Base-by-base conservation (phyloP, 92 coral and sea anemone genomes). In the Siderastrea radians region DNA sequence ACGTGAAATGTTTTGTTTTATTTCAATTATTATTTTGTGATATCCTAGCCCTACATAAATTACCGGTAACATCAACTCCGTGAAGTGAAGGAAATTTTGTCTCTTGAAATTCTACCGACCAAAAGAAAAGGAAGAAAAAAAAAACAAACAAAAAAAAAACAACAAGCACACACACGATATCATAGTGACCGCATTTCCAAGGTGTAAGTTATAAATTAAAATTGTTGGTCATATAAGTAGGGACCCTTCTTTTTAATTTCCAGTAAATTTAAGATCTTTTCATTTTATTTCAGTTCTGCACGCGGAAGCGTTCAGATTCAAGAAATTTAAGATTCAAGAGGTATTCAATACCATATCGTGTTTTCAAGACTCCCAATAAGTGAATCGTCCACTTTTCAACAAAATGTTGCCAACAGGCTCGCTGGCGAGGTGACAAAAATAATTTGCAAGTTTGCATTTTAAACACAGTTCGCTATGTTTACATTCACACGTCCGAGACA, bases 401-500 rank as follows among this genome's bases (percentile, higher is more conserved):
- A 83, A 49, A 49, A 59, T 51, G 78, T 51, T 74, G 14, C 63
- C 78, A 10, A 74, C 57, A 66, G 50, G 73, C 63, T 84, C 52
- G 50, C 53, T 49, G 73, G 61, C 2, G 7, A 50, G 87, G 87
- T 63, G 81, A 50, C 72, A 84, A 73, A 84, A 84, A 75, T 84
- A 73, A 84, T 84, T 84, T 84, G 80, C 87, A 74, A 49, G 81
- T 84, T 75, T 84, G 87, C 79, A 62, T 62, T 84, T 84, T 84
- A 53, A 73, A 74, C 72, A 44, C 61, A 63, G 73, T 84, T 73
- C 87, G 73, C 74, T 51, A 61, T 84, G 87, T 84, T 84, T 74
- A 84, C 80, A 84, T 74, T 84, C 60, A 84, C 87, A 84, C 87
- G 62, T 73, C 10, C 10, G 0, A 64, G 53, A 19, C 87, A 84